These are phyloP conservation scores for Rotaria sp. DNA, from an alignment of 2,888 invertebrate species.

Conservation along the genomic window DNA sequence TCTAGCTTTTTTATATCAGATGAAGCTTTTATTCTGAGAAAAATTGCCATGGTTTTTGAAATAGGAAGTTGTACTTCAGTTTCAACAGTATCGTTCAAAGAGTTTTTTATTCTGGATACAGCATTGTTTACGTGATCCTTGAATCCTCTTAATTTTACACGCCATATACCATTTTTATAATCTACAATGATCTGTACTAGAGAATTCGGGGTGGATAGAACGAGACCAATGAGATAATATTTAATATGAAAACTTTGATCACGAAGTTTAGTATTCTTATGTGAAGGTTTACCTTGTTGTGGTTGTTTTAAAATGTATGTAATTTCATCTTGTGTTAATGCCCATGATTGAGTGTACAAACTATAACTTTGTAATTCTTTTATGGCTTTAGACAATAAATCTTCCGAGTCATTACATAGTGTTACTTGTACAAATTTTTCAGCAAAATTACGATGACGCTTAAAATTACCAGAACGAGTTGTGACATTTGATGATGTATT, in stretches of 20 bases:
- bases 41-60: no score
- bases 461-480: no score
- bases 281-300: no score
- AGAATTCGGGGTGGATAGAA: background rate
- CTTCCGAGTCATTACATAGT: background rate
- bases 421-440: background rate
- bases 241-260: background rate
- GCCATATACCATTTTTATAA: no score
- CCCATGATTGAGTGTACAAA: background rate
- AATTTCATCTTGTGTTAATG: background rate
- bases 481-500: no score
- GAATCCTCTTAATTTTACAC: no score
- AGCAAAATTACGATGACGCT: no score
- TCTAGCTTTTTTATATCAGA: background rate
- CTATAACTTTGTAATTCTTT: background rate
- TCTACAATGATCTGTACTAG: background rate
- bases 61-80: no score
- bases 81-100: no score
- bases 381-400: background rate
- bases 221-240: background rate
- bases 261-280: background rate
- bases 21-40: no score
- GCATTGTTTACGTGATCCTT: no score
- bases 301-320: background rate
- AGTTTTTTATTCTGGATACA: no score